These are phyloP conservation scores for Meleagris gallopavo DNA, from an alignment of 2,113 vertebrate species.

Conservation along the genomic window DNA sequence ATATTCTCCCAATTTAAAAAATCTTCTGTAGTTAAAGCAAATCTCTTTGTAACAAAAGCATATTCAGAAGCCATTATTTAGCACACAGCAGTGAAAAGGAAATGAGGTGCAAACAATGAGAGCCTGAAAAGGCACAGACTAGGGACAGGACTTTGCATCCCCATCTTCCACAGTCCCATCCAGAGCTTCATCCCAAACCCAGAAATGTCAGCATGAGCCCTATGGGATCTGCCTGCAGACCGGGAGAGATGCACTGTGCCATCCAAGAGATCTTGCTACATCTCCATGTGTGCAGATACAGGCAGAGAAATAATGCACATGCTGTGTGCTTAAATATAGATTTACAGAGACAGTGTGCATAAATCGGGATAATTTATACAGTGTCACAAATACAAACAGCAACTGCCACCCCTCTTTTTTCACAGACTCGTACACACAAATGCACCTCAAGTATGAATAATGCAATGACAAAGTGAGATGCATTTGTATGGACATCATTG, in stretches of 20 bases:
- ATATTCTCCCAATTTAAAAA: neutral
- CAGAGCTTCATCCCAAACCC: neutral
- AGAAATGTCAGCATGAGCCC: fast-evolving
- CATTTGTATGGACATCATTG: constrained; percentile 70
- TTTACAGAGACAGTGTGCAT: neutral
- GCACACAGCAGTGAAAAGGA: neutral
- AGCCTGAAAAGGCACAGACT: neutral
- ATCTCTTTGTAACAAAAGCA: neutral
- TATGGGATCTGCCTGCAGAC: neutral
- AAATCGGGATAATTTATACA: constrained; percentile 40
- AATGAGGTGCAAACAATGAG: neutral
- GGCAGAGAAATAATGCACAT: neutral
- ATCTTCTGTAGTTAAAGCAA: neutral
- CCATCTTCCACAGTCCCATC: neutral
- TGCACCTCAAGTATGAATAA: constrained; percentile 61
- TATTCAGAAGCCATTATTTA: neutral
- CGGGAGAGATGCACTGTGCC: neutral
- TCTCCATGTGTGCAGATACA: neutral
- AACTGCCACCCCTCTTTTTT: neutral
- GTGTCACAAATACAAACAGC: constrained; percentile 37
- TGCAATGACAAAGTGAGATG: constrained; percentile 56
- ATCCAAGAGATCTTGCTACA: neutral
- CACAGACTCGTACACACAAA: constrained; percentile 16
- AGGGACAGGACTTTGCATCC: fast-evolving
- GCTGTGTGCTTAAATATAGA: neutral